A percentile compares a stretch with the other conserved stretches of the same genome.
Evolutionary conservation across 2,797 vertebrate species (phyloP).

Genomic region (Chanos chanos): DNA sequence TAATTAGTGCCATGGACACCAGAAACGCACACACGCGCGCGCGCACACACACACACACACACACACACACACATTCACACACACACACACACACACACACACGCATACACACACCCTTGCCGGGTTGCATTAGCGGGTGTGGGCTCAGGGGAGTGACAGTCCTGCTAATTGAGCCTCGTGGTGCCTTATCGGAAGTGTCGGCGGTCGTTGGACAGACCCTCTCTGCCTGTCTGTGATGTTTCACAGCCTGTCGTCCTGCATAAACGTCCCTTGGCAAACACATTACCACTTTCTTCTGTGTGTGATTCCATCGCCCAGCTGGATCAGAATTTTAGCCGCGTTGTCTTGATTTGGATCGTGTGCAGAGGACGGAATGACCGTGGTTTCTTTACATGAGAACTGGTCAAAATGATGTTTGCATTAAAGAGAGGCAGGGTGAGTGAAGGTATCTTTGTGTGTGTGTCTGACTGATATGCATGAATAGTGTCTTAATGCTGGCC

Average conservation of each 20-base stretch:
- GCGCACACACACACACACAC: constrained; percentile 6
- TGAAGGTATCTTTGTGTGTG: background rate
- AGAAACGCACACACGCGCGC: constrained; percentile 40
- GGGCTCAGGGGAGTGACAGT: constrained; percentile 81
- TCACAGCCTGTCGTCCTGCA: constrained; percentile 58
- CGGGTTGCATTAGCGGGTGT: constrained; percentile 84
- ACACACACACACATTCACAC: constrained; percentile 24
- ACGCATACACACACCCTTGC: constrained; percentile 67
- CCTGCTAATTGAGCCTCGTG: constrained; percentile 84
- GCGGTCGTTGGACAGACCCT: constrained; percentile 58
- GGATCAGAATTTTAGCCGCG: no score
- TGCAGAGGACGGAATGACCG: no score
- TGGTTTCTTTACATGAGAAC: background rate
- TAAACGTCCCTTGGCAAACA: constrained; percentile 52
- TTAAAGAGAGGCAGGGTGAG: background rate
- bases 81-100: background rate
- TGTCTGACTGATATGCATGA: background rate
- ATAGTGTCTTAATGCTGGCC: constrained; percentile 1
- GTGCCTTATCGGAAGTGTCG: constrained; percentile 71
- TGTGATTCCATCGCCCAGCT: no score
- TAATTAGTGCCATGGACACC: constrained; percentile 82
- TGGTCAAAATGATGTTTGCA: background rate
- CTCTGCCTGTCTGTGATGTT: constrained; percentile 57
- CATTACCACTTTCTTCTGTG: background rate
- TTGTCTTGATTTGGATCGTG: no score